These are phyloP conservation scores for Apus apus DNA, from an alignment of 2,113 vertebrate species.

Conservation along the genomic window DNA sequence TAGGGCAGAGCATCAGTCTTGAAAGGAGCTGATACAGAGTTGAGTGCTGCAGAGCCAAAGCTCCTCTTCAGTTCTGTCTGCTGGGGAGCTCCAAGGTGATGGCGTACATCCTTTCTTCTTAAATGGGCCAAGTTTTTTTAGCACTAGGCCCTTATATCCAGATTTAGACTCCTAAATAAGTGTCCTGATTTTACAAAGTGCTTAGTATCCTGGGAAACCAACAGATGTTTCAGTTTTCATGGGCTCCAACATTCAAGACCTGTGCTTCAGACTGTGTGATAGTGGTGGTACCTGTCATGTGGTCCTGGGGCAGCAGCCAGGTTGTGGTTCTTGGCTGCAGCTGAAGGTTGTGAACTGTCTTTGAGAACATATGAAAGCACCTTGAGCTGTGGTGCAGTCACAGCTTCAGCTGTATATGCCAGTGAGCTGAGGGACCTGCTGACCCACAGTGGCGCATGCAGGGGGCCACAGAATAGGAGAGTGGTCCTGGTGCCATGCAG, in stretches of 20 bases:
- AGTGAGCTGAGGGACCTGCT: fast-evolving
- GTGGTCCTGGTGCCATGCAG: fast-evolving
- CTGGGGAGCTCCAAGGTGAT: conserved; percentile 62
- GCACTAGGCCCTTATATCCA: conserved; percentile 43
- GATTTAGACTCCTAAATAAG: conserved; percentile 65
- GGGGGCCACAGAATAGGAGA: background rate
- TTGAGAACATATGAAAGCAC: background rate
- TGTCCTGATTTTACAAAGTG: conserved; percentile 56
- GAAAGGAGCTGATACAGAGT: conserved; percentile 29
- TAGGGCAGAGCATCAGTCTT: background rate
- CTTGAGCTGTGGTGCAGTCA: fast-evolving
- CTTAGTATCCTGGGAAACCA: conserved; percentile 48
- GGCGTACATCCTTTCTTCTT: conserved; percentile 52
- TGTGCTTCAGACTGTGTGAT: background rate
- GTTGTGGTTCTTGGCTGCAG: background rate
- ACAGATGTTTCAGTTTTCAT: background rate
- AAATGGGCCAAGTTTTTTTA: conserved; percentile 66
- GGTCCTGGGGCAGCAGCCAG: background rate
- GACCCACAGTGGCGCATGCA: fast-evolving
- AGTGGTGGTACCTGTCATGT: background rate
- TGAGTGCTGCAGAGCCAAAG: background rate
- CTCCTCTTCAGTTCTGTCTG: conserved; percentile 6
- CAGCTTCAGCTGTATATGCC: background rate
- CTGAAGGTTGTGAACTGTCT: background rate
- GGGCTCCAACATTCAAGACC: background rate